Evolutionary conservation across 2,888 invertebrate species (phyloP).

Genomic region (Amblyjoppa fuscipennis): DNA sequence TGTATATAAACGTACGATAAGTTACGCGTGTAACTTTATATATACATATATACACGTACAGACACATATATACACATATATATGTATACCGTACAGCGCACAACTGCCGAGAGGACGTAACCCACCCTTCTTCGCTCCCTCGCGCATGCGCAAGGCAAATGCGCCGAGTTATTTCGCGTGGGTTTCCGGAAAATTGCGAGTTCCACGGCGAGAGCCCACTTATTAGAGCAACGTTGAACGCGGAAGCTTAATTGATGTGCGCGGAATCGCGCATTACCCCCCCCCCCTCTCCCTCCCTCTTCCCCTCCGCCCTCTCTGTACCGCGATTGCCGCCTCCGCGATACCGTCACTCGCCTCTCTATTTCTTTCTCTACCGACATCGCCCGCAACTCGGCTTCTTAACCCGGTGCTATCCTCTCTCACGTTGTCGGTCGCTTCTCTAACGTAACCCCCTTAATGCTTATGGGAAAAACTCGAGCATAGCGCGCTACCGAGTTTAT

Average conservation of each 20-base stretch:
- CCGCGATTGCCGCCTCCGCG: slow-evolving; percentile 16
- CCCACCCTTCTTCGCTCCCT: background rate
- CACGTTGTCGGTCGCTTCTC: slow-evolving; percentile 31
- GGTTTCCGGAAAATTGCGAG: slow-evolving; percentile 67
- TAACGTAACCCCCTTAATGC: slow-evolving; percentile 19
- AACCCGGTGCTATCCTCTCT: slow-evolving; percentile 41
- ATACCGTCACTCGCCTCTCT: slow-evolving; percentile 3
- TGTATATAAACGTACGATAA: too few relatives aligned
- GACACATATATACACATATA: background rate
- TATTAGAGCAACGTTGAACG: slow-evolving; percentile 66
- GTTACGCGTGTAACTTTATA: too few relatives aligned
- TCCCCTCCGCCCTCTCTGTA: too few relatives aligned
- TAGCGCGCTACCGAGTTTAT: slow-evolving; percentile 4
- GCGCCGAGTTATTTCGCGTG: slow-evolving; percentile 38
- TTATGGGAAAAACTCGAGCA: slow-evolving; percentile 46
- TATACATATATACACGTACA: too few relatives aligned
- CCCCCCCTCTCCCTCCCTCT: background rate
- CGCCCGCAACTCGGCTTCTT: slow-evolving; percentile 23
- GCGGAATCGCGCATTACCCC: slow-evolving; percentile 65
- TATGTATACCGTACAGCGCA: background rate
- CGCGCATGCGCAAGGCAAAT: background rate
- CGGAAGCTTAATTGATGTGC: slow-evolving; percentile 71
- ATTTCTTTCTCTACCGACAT: slow-evolving; percentile 3
- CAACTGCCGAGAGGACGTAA: background rate
- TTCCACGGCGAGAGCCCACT: slow-evolving; percentile 58